Percentiles rank a stretch among this genome's conserved stretches.
Conservation (phyloP, 2,113 vertebrate genomes). For the Uria aalge region DNA sequence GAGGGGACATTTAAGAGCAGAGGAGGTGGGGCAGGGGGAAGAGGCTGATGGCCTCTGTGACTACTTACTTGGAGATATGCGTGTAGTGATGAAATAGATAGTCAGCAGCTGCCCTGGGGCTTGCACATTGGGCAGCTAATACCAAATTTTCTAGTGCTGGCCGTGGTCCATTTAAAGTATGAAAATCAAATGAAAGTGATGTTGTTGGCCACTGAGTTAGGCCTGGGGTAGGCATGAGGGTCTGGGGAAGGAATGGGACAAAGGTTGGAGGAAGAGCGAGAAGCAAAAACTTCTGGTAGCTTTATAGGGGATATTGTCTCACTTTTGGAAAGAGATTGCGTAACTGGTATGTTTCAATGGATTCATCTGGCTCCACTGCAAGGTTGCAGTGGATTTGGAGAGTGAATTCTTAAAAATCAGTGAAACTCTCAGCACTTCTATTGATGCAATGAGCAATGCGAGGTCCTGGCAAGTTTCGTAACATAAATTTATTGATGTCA, state of each 20-base stretch:
- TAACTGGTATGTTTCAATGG: background rate
- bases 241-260: background rate
- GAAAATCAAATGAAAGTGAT: background rate
- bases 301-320: background rate
- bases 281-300: background rate
- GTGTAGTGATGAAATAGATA: background rate
- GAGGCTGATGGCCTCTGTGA: background rate
- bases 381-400: background rate
- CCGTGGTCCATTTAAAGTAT: background rate
- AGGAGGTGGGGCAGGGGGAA: background rate
- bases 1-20: background rate
- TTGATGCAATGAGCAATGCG: accelerated
- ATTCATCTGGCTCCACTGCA: background rate
- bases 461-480: background rate
- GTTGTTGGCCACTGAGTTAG: background rate
- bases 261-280: background rate
- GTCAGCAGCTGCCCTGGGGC: background rate
- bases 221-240: background rate
- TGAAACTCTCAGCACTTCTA: background rate
- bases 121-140: background rate
- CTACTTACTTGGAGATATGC: background rate
- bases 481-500: background rate
- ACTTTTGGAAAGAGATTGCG: background rate
- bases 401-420: background rate
- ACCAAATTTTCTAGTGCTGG: background rate